Conservation (phyloP, 2,113 vertebrate species). For the Dasyprocta punctata region DNA sequence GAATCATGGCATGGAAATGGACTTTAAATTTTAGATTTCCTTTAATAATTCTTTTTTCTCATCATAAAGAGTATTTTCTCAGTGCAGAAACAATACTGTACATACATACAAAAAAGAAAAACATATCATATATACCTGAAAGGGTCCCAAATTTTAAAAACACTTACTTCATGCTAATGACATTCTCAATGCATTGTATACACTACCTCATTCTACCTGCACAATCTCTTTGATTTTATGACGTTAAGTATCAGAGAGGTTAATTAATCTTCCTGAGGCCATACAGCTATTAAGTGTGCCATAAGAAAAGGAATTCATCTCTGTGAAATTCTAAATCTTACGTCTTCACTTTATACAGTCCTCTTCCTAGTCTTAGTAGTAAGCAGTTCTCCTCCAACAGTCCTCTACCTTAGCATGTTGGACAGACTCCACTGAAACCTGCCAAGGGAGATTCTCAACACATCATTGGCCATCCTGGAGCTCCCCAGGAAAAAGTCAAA, state of each 20-base stretch:
- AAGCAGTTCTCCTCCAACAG: not conserved
- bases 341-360: not conserved
- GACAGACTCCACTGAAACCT: not conserved
- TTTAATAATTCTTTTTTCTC: not conserved
- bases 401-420: not conserved
- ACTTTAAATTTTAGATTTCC: not conserved
- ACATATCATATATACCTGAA: not conserved
- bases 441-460: not conserved
- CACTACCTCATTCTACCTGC: not conserved
- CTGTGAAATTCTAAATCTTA: not conserved
- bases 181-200: not conserved
- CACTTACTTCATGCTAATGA: not conserved
- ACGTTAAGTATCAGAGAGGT: not conserved
- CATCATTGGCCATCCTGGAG: not conserved
- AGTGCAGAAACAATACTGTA: not conserved
- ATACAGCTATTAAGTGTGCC: not conserved
- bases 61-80: not conserved
- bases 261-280: not conserved
- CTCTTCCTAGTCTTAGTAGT: not conserved
- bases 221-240: not conserved
- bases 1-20: not conserved
- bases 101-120: not conserved
- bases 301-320: not conserved
- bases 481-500: not conserved
- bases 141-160: not conserved